Evolutionary conservation across 2,888 invertebrate species (phyloP).

Genomic region (Lepidochrysops patricia): DNA sequence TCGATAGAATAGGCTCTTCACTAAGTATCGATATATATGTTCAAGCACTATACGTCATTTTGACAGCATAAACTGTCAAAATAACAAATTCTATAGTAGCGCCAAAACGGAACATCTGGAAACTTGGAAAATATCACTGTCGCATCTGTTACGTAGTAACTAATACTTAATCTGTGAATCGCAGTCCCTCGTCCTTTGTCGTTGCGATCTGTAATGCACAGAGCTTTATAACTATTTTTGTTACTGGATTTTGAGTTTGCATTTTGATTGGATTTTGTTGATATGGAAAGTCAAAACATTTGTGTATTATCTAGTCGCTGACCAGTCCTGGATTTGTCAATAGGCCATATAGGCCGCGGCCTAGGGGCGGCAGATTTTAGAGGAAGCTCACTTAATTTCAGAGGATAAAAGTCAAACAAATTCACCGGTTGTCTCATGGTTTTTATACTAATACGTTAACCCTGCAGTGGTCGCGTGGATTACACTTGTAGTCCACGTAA

Average conservation of each 20-base stretch:
- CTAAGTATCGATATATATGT: background rate
- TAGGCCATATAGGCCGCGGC: no score
- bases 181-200: constrained; percentile 9
- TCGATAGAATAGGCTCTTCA: background rate
- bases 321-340: no score
- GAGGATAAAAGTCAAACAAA: no score
- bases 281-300: constrained; percentile 14
- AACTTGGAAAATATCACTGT: constrained; percentile 13
- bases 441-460: no score
- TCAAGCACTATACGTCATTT: background rate
- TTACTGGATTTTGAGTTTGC: background rate
- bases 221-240: background rate
- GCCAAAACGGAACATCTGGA: background rate
- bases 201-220: background rate
- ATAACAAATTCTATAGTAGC: background rate
- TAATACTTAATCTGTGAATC: no score
- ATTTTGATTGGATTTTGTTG: background rate
- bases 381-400: no score
- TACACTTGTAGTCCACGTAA: no score
- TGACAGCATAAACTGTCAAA: no score
- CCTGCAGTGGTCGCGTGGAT: no score
- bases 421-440: no score
- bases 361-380: no score
- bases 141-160: no score
- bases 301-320: constrained; percentile 11